phyloP scores from a whole-genome alignment of 2,888 invertebrate genomes.

The Aethes cnicana region DNA sequence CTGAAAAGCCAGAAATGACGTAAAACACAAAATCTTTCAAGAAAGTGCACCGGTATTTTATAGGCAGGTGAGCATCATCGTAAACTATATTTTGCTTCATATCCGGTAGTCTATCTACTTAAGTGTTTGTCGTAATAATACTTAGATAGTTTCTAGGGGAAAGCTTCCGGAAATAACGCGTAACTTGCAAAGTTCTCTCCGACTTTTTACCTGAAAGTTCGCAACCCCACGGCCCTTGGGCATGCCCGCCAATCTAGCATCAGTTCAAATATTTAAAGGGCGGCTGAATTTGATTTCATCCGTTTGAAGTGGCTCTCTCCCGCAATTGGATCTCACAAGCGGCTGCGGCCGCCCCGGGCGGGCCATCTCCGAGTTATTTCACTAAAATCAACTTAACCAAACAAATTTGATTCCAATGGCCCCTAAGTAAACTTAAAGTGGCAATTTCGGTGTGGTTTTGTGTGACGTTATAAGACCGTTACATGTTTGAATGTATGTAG shows the following conservation, averaged over 20 bases:
- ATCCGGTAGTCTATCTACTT: too few species aligned
- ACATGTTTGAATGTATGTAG: too few species aligned
- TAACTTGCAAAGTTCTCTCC: too few species aligned
- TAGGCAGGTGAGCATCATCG: too few species aligned
- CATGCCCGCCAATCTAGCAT: slow-evolving; percentile 48
- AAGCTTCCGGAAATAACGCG: too few species aligned
- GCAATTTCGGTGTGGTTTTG: slow-evolving; percentile 31
- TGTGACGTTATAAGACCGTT: slow-evolving; percentile 8
- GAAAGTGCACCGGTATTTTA: too few species aligned
- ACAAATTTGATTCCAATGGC: slow-evolving; percentile 68
- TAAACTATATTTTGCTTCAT: too few species aligned
- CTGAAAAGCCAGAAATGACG: too few species aligned
- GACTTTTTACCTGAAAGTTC: slow-evolving; percentile 29
- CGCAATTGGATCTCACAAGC: slow-evolving; percentile 78
- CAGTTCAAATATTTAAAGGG: slow-evolving; percentile 80
- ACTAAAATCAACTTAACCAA: slow-evolving; percentile 67
- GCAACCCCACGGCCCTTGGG: slow-evolving; percentile 34
- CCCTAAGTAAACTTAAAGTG: slow-evolving; percentile 65
- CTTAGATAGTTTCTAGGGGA: too few species aligned
- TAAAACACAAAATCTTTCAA: too few species aligned
- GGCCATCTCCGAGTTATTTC: slow-evolving; percentile 58
- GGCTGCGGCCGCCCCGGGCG: slow-evolving; percentile 52
- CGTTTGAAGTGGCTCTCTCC: slow-evolving; percentile 52
- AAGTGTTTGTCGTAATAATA: too few species aligned
- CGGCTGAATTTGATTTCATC: slow-evolving; percentile 68